Conservation (phyloP, 1,140 invertebrate genomes). For the Eriocheir sinensis region DNA sequence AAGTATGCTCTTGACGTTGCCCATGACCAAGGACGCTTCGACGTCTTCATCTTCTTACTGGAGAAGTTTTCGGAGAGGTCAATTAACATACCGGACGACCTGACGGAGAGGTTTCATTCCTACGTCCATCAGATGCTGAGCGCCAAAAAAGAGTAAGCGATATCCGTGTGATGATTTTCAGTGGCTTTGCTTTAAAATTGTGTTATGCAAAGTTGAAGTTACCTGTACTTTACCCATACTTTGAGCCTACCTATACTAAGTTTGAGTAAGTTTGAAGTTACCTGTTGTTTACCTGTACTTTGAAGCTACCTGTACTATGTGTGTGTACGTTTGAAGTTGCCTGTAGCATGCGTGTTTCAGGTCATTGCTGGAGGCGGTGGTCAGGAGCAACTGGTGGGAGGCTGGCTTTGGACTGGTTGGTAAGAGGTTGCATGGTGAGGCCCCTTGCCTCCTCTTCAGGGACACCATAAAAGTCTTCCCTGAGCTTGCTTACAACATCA, state of each 20-base stretch:
- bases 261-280: too few relatives aligned
- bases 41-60: constrained; percentile 26
- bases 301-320: neutral
- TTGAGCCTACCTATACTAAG: too few relatives aligned
- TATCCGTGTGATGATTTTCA: neutral
- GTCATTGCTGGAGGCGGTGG: constrained; percentile 33
- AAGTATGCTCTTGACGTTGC: constrained; percentile 46
- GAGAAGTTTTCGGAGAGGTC: constrained; percentile 29
- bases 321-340: neutral
- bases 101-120: constrained; percentile 15
- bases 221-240: too few relatives aligned
- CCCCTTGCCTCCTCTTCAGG: constrained; percentile 44
- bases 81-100: constrained; percentile 7
- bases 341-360: constrained; percentile 36
- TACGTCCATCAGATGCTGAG: constrained; percentile 42
- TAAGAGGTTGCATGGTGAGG: neutral
- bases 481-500: constrained; percentile 1
- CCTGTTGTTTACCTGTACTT: too few relatives aligned
- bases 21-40: neutral
- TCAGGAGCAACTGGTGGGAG: constrained; percentile 57
- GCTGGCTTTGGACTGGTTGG: constrained; percentile 43
- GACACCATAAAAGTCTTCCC: constrained; percentile 47
- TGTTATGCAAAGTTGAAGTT: too few relatives aligned
- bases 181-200: too few relatives aligned
- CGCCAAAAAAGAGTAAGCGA: constrained; percentile 44